These are phyloP conservation scores for Neelides sp. DNA, from an alignment of 1,140 invertebrate species.

Conservation along the genomic window DNA sequence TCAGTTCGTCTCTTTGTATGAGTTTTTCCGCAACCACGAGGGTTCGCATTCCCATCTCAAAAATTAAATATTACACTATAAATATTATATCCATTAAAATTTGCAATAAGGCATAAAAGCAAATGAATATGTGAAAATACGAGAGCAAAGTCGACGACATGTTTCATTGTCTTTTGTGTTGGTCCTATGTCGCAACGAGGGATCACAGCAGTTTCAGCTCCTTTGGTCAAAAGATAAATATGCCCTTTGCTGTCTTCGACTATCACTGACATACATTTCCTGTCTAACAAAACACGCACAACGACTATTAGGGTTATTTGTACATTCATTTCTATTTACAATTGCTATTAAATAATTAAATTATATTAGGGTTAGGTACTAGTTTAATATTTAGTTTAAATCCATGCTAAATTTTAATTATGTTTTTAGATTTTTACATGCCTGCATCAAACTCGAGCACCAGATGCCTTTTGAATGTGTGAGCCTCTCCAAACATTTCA, in stretches of 20 bases:
- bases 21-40: conserved; percentile 42
- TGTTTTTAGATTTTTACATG: too few species aligned
- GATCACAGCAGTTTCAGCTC: conserved; percentile 62
- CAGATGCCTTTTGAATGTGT: conserved; percentile 37
- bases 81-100: conserved; percentile 11
- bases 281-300: conserved; percentile 37
- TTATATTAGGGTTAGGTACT: too few species aligned
- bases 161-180: conserved; percentile 35
- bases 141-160: conserved; percentile 46
- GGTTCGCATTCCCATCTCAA: conserved; percentile 47
- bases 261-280: conserved; percentile 56
- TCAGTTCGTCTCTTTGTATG: conserved; percentile 35
- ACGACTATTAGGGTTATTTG: too few species aligned
- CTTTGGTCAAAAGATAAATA: conserved; percentile 63
- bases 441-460: conserved; percentile 49
- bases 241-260: conserved; percentile 40
- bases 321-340: too few species aligned
- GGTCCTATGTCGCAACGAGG: conserved; percentile 42
- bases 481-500: conserved; percentile 36
- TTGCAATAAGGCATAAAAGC: not conserved
- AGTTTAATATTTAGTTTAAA: too few species aligned
- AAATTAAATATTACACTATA: conserved; percentile 28
- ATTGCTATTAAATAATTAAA: too few species aligned
- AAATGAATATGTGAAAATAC: conserved; percentile 26
- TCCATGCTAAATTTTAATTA: too few species aligned